Percentiles rank a stretch among this genome's conserved stretches.
phyloP scores from a whole-genome alignment of 2,797 vertebrate species.

The Pteronotus mesoamericanus region DNA sequence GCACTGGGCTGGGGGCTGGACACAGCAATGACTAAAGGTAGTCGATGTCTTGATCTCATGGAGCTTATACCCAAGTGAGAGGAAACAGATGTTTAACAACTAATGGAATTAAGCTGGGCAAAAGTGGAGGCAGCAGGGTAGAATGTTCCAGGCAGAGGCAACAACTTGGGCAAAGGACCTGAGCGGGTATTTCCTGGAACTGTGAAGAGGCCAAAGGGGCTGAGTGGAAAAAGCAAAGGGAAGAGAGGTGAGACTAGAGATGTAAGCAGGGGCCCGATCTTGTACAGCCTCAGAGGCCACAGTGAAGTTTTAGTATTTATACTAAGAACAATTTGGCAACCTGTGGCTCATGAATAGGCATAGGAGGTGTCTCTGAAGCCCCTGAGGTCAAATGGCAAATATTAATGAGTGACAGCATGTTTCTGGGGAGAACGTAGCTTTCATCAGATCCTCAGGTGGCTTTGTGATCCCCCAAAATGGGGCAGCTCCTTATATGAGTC shows the following conservation, averaged over 20 bases:
- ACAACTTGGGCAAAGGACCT: not conserved
- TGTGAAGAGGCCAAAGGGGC: not conserved
- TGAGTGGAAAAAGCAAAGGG: not conserved
- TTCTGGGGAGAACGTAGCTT: not conserved
- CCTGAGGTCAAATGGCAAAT: not conserved
- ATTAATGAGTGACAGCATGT: not conserved
- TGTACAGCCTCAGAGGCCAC: not conserved
- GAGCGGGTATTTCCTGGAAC: conserved; percentile 27
- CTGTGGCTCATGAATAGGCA: not conserved
- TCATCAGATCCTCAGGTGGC: not conserved
- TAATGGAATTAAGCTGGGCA: not conserved
- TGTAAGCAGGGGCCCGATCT: not conserved
- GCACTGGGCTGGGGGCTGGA: not conserved
- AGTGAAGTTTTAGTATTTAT: not conserved
- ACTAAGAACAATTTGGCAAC: not conserved
- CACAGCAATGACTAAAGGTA: not conserved
- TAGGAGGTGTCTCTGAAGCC: not conserved
- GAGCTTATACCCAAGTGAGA: not conserved
- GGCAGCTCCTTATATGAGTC: not conserved
- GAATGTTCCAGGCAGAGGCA: not conserved
- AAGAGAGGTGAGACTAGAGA: not conserved
- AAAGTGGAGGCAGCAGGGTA: not conserved
- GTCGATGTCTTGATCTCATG: not conserved
- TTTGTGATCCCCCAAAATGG: not conserved
- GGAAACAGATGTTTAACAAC: conserved; percentile 4